Evolutionary conservation across 1,140 invertebrate species (phyloP).

Genomic region (Whitmania pigra): DNA sequence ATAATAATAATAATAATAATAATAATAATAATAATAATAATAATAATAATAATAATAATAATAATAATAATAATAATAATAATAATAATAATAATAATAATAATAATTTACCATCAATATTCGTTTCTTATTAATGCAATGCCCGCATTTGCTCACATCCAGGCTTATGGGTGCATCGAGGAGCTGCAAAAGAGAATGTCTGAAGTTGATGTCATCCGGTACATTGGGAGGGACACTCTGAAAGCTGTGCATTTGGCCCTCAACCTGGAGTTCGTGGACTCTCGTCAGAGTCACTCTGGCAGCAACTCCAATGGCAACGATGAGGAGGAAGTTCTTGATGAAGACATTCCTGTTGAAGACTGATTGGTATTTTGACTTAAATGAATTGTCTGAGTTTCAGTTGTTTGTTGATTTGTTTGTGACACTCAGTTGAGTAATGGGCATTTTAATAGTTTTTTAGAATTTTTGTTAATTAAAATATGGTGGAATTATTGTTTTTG

Average conservation of each 20-base stretch:
- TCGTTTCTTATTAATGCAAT: background rate
- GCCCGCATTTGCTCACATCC: background rate
- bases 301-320: background rate
- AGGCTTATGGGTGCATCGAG: constrained; percentile 3
- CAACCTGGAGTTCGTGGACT: background rate
- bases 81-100: too few relatives aligned
- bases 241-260: background rate
- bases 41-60: too few relatives aligned
- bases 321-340: background rate
- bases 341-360: background rate
- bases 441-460: too few relatives aligned
- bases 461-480: too few relatives aligned
- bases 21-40: too few relatives aligned
- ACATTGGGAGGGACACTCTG: background rate
- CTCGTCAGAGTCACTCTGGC: background rate
- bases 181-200: constrained; percentile 6
- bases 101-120: too few relatives aligned
- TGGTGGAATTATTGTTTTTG: too few relatives aligned
- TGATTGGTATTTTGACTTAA: background rate
- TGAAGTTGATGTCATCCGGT: background rate
- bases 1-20: too few relatives aligned
- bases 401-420: too few relatives aligned
- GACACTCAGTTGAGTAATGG: too few relatives aligned
- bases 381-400: too few relatives aligned
- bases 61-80: too few relatives aligned